Evolutionary conservation across 2,797 vertebrate genomes (phyloP).

Genomic region (Chromis chromis): DNA sequence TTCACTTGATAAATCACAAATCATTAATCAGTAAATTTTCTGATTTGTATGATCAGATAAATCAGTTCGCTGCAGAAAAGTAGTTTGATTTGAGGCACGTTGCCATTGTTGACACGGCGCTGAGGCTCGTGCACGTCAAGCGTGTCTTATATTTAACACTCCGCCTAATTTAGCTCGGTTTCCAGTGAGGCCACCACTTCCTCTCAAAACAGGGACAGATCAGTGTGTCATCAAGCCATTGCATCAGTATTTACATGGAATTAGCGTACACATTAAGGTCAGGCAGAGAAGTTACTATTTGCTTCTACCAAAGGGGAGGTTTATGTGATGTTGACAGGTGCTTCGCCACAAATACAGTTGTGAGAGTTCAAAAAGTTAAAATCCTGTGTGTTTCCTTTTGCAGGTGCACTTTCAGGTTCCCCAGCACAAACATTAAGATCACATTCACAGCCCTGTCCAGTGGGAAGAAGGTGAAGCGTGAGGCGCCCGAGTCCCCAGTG

Average conservation of each 20-base stretch:
- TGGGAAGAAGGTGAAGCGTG: constrained; percentile 90
- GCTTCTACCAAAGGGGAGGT: not conserved
- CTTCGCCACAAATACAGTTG: not conserved
- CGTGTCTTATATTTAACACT: constrained; percentile 3
- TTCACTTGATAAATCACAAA: too few relatives aligned
- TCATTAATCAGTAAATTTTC: too few relatives aligned
- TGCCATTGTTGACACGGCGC: not conserved
- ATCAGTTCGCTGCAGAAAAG: too few relatives aligned
- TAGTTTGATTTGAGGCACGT: not conserved
- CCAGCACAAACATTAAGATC: constrained; percentile 99
- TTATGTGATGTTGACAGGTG: not conserved
- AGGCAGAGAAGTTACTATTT: rapidly evolving
- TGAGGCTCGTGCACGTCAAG: not conserved
- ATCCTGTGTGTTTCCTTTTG: not conserved
- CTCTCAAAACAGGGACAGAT: not conserved
- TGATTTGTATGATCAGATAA: too few relatives aligned
- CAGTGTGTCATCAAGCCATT: not conserved
- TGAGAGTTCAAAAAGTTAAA: not conserved
- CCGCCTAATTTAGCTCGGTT: not conserved
- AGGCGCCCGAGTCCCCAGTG: constrained; percentile 92
- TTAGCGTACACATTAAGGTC: constrained; percentile 13
- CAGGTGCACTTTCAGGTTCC: constrained; percentile 98
- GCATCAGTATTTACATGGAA: constrained; percentile 36
- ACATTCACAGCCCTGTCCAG: constrained; percentile 94
- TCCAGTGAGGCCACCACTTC: not conserved